Evolutionary conservation across 2,888 invertebrate species (phyloP).

Genomic region (Ophion ventricosus): DNA sequence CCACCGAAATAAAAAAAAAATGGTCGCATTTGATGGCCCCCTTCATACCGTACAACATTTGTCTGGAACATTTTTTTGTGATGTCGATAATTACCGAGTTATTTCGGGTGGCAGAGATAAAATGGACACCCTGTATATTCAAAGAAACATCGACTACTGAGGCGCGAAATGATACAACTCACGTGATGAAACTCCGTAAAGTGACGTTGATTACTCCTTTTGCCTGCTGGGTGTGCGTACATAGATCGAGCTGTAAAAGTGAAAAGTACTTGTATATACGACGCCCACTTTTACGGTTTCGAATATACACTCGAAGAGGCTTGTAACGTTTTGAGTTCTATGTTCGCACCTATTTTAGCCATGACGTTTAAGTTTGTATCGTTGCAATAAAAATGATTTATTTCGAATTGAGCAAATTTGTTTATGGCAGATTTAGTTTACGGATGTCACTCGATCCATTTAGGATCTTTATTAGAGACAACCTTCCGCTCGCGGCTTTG

Average conservation of each 20-base stretch:
- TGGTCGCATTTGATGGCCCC: too few species aligned
- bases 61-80: too few species aligned
- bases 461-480: too few species aligned
- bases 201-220: conserved; percentile 16
- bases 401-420: neutral
- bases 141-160: neutral
- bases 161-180: neutral
- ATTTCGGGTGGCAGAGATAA: too few species aligned
- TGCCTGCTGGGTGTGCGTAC: conserved; percentile 8
- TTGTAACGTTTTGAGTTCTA: neutral
- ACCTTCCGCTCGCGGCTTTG: too few species aligned
- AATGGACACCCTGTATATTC: too few species aligned
- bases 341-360: neutral
- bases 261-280: neutral
- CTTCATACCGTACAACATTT: too few species aligned
- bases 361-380: neutral
- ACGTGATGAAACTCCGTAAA: neutral
- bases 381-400: neutral
- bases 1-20: too few species aligned
- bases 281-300: neutral
- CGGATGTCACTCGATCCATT: too few species aligned
- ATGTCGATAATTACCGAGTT: too few species aligned
- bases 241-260: neutral
- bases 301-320: neutral
- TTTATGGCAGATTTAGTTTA: too few species aligned